Percentiles rank a stretch among this genome's conserved stretches.
Evolutionary conservation across 2,113 vertebrate genomes (phyloP).

Genomic region (Thamnaconus septentrionalis): DNA sequence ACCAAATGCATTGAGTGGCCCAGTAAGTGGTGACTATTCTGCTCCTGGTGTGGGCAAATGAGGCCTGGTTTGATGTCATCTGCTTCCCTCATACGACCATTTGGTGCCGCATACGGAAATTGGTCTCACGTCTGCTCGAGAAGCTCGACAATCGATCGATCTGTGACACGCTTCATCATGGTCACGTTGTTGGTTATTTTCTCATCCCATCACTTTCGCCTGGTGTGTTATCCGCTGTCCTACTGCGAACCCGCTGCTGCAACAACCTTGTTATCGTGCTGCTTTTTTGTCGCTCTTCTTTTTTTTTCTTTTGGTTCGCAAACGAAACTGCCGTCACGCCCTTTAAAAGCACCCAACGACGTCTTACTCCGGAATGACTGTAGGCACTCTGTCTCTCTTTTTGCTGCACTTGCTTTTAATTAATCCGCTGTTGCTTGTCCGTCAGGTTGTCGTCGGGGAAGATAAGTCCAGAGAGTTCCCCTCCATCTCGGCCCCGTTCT

Average conservation of each 20-base stretch:
- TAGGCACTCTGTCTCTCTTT: background rate
- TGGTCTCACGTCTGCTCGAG: conserved; percentile 51
- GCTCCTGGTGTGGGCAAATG: conserved; percentile 69
- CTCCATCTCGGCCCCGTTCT: conserved; percentile 88
- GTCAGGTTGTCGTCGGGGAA: conserved; percentile 95
- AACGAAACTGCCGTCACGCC: conserved; percentile 18
- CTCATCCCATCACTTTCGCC: conserved; percentile 56
- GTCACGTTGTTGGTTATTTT: conserved; percentile 49
- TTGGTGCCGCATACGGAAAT: conserved; percentile 65
- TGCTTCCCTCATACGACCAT: conserved; percentile 57
- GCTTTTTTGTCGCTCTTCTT: conserved; percentile 37
- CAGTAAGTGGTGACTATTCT: conserved; percentile 49
- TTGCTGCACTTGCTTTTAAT: conserved; percentile 7
- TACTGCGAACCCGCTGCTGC: conserved; percentile 33
- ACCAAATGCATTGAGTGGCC: conserved; percentile 47
- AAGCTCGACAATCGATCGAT: conserved; percentile 51
- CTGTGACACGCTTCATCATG: conserved; percentile 52
- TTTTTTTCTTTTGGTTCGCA: conserved; percentile 31
- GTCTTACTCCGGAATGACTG: conserved; percentile 12
- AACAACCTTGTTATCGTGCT: conserved; percentile 49
- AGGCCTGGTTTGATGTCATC: conserved; percentile 65
- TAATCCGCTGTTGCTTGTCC: conserved; percentile 50
- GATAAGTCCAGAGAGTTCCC: conserved; percentile 96
- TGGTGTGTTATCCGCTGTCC: conserved; percentile 54
- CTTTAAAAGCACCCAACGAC: conserved; percentile 14